Evolutionary conservation across 2,888 invertebrate species (phyloP), one percentile per base, ranked within the genome.

Genomic region (Quadroppia sp.): DNA sequence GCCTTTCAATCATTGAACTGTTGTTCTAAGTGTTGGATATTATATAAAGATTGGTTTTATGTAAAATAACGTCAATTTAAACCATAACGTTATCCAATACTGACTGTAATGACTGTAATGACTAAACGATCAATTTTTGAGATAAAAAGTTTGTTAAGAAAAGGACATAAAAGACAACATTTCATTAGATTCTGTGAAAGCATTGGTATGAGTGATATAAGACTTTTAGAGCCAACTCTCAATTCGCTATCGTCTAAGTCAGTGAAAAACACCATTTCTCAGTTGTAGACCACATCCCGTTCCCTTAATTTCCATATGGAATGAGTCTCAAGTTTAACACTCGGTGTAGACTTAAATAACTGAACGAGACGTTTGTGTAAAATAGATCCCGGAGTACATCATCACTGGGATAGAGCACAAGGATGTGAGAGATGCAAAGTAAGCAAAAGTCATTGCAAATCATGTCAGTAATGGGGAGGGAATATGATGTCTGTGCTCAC

Each of bases 401-500:
- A 23, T 32, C n/a, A 28, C 20, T 11, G 48, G 71, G n/a, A n/a
- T n/a, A 71, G 71, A 71, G 71, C 15, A 20, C 11, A 48, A 70
- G 70, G 28, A 30, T n/a, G 71, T 36, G 71, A 71, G 71, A 7
- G 71, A 71, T 20, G 40, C 40, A 71, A 53, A 71, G 71, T 36
- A 36, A 36, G 36, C 36, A 36, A 36, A 36, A 11, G 7, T 50
- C 6, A n/a, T n/a, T n/a, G n/a, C n/a, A n/a, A n/a, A n/a, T n/a
- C n/a, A 59, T 28, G 28, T 13, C 28, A 59, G 59, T 59, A 25
- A 59, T 28, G 28, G 45, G 45, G 15, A 15, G 59, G 59, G 25
- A 30, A n/a, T n/a, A n/a, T n/a, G n/a, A n/a, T n/a, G n/a, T n/a
- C n/a, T n/a, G n/a, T n/a, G n/a, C n/a, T n/a, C n/a, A n/a, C n/a